Conservation (phyloP, 2,113 vertebrate genomes). For the Crotalus viridis region DNA sequence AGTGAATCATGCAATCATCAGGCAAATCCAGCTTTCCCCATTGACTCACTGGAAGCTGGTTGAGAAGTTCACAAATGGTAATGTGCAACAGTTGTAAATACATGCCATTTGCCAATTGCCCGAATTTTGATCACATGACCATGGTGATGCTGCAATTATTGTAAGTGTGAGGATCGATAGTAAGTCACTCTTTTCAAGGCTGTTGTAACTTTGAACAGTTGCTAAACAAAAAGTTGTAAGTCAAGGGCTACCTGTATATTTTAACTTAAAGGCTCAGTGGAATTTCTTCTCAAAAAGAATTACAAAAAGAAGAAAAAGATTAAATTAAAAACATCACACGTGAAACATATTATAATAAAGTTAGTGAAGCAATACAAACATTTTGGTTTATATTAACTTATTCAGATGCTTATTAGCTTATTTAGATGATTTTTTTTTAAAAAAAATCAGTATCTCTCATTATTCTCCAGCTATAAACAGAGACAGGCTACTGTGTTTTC, state of each 20-base stretch:
- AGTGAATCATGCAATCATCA: background rate
- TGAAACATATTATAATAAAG: background rate
- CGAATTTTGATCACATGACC: background rate
- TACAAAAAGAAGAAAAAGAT: background rate
- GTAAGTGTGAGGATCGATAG: background rate
- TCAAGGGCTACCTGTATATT: background rate
- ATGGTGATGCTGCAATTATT: background rate
- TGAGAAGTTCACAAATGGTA: background rate
- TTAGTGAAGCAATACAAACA: background rate
- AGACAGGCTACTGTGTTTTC: background rate
- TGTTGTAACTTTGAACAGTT: background rate
- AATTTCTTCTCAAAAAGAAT: background rate
- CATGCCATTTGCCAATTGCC: background rate
- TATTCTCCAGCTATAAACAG: background rate
- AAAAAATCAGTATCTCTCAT: background rate
- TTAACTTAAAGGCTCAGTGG: background rate
- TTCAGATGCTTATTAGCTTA: background rate
- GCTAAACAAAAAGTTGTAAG: background rate
- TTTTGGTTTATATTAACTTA: background rate
- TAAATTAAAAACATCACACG: background rate
- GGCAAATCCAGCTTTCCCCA: background rate
- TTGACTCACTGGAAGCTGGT: background rate
- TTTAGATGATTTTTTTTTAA: background rate
- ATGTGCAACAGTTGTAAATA: background rate
- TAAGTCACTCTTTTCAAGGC: background rate